phyloP scores from a whole-genome alignment of 2,888 invertebrate genomes.

The Priocnemis perturbator region DNA sequence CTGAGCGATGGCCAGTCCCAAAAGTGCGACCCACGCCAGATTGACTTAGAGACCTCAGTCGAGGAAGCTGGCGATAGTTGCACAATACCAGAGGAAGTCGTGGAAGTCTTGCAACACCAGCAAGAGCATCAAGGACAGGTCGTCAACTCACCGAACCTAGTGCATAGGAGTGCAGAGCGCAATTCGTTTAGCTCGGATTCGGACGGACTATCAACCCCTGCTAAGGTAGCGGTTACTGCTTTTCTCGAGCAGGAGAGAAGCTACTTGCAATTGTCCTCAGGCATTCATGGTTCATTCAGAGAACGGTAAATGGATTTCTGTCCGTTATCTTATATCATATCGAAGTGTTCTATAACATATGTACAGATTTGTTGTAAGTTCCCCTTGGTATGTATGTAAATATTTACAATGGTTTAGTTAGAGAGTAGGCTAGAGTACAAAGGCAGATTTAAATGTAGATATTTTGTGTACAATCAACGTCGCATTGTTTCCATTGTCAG shows the following conservation, averaged over 20 bases:
- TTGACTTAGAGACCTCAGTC: slow-evolving; percentile 53
- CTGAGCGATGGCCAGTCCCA: slow-evolving; percentile 58
- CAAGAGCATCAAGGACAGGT: slow-evolving; percentile 29
- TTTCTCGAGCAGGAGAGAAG: slow-evolving; percentile 67
- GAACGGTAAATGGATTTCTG: slow-evolving; percentile 63
- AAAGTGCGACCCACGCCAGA: slow-evolving; percentile 43
- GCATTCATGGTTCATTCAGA: slow-evolving; percentile 67
- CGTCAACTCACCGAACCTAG: slow-evolving; percentile 45
- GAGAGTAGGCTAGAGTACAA: too few species aligned
- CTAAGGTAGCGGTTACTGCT: slow-evolving; percentile 76
- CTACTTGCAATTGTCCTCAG: slow-evolving; percentile 56
- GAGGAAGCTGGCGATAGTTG: slow-evolving; percentile 72
- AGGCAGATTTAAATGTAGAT: too few species aligned
- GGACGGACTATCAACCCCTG: slow-evolving; percentile 81
- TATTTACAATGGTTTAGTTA: too few species aligned
- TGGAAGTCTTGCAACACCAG: slow-evolving; percentile 12
- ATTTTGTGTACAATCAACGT: too few species aligned
- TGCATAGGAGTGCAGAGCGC: slow-evolving; percentile 68
- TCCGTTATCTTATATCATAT: not conserved
- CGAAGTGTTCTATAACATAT: too few species aligned
- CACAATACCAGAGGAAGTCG: slow-evolving; percentile 35
- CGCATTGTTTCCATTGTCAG: too few species aligned
- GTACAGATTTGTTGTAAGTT: too few species aligned
- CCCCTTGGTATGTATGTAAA: too few species aligned
- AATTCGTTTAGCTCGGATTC: slow-evolving; percentile 85